Percentiles rank a stretch among this genome's conserved stretches.
phyloP scores from a whole-genome alignment of 2,113 vertebrate genomes.

The Nothoprocta perdicaria region DNA sequence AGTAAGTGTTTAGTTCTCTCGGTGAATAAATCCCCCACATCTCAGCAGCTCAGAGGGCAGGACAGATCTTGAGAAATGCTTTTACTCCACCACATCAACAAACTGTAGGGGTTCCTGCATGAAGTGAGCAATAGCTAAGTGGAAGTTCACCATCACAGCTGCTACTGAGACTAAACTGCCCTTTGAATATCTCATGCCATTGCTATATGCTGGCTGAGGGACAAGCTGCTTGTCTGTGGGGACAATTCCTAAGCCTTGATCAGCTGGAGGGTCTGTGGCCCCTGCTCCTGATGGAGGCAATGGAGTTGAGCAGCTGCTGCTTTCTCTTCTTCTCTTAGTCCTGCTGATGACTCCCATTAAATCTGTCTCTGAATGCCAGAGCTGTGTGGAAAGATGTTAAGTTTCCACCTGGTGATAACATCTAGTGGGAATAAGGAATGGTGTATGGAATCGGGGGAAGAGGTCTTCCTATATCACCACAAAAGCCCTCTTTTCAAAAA shows the following conservation, averaged over 20 bases:
- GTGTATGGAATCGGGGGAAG: too few relatives aligned
- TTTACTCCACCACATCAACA: background rate
- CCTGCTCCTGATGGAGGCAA: background rate
- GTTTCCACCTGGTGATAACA: background rate
- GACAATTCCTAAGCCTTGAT: fast-evolving
- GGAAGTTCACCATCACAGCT: background rate
- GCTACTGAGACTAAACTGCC: background rate
- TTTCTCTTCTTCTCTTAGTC: background rate
- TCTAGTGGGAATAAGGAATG: too few relatives aligned
- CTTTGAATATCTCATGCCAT: background rate
- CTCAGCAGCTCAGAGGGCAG: background rate
- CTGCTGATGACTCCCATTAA: background rate
- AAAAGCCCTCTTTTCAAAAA: background rate
- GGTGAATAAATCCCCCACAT: background rate
- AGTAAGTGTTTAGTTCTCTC: background rate
- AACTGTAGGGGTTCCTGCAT: background rate
- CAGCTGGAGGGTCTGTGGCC: background rate
- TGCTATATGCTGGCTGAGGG: background rate
- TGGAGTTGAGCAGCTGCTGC: background rate
- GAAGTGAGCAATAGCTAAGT: background rate
- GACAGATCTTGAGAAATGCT: background rate
- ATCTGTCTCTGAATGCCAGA: background rate
- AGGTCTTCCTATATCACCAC: background rate
- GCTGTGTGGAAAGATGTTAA: background rate
- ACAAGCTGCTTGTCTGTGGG: background rate